Base-by-base conservation (phyloP, 2,113 vertebrate species). In the Charadrius vociferus region DNA sequence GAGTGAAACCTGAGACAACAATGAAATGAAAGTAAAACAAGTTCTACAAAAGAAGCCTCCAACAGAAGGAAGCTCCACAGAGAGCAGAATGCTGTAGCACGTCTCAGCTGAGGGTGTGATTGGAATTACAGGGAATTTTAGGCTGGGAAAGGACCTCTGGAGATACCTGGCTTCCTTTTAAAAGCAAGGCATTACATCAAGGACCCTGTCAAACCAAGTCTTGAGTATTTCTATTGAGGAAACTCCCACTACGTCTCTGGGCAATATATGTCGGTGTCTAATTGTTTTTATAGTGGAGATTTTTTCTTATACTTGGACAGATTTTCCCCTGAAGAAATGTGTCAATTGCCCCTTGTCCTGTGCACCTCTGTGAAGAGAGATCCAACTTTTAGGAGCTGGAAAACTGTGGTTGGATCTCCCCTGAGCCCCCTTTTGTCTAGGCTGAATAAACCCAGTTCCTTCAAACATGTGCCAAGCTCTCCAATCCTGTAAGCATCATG, bases 1-100 rank as follows among this genome's bases (percentile, higher is more conserved):
- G 9, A 88, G 58, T 65, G 45, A 81, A 95, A 90, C 34, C 1
- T 10, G 37, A 88, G 9, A 21, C 19, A 84, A 84, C 3, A 36
- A 37, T 15, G 50, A 97, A 92, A 90, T 4, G 27, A 95, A 97
- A 94, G 62, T 68, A 27, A 94, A 94, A 5, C 59, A 17, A 26
- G 11, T 81, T 58, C 39, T 34, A 37, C 34, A 37, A 50, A 83
- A 77, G 39, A 84, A 89, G 15, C 67, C 18, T 89, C n/a, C 13
- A 83, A 9, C 43, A 61, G 43, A 83, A 63, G 68, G 72, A 89
- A 73, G 34, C 12, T 65, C 14, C 58, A 41, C 18, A 32, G 20
- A 72, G 59, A 73, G 36, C 56, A 86, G 52, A 82, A 50, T 59
- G 27, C 8, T 80, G n/a, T 52, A 77, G 29, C 29, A 26, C 1